These are phyloP conservation scores for Troides oblongomaculatus DNA, from an alignment of 2,888 invertebrate genomes.

Conservation along the genomic window DNA sequence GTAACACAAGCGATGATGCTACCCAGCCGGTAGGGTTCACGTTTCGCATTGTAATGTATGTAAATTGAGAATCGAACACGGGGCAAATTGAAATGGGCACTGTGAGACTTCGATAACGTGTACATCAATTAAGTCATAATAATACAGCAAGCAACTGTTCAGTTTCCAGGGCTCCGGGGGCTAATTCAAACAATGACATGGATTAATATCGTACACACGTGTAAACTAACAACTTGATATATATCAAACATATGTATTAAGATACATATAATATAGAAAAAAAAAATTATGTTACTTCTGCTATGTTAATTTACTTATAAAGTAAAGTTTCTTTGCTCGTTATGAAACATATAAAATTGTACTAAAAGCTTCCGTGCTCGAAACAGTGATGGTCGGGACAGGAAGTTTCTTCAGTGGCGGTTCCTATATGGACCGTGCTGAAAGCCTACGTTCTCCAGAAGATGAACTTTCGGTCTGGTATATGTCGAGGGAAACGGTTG, in stretches of 20 bases:
- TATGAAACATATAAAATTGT: too few species aligned
- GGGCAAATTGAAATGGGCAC: constrained; percentile 47
- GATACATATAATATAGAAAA: not conserved
- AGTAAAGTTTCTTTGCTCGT: too few species aligned
- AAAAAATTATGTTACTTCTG: too few species aligned
- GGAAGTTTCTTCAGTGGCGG: too few species aligned
- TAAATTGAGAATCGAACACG: constrained; percentile 43
- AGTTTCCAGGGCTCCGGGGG: not conserved
- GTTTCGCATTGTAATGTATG: constrained; percentile 63
- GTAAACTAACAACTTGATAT: not conserved
- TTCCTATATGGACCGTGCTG: too few species aligned
- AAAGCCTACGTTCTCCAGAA: too few species aligned
- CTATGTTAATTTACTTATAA: too few species aligned
- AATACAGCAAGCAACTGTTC: not conserved
- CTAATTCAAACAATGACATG: not conserved
- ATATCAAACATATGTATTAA: not conserved
- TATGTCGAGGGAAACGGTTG: too few species aligned
- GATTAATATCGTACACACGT: too few species aligned
- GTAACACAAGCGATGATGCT: constrained; percentile 4
- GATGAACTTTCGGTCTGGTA: too few species aligned
- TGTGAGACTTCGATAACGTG: constrained; percentile 19
- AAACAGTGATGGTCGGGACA: too few species aligned
- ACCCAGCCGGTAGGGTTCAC: constrained; percentile 32
- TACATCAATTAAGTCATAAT: constrained; percentile 10
- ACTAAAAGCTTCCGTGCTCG: too few species aligned